Base-by-base conservation (phyloP, 2,797 vertebrate genomes). In the Acipenser transmontanus region DNA sequence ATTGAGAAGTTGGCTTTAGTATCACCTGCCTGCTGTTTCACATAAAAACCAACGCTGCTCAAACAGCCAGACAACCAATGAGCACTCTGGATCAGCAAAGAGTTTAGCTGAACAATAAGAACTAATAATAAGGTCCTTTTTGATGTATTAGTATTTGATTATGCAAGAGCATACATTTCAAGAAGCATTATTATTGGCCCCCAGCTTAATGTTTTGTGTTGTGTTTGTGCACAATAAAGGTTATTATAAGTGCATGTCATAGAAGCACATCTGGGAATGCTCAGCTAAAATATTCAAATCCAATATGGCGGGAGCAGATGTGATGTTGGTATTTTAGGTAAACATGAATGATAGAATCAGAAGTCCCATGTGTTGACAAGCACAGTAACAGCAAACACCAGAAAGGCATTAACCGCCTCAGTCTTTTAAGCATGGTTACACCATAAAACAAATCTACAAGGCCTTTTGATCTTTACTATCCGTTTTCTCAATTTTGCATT, bases 291-390 rank as follows among this genome's bases (percentile, higher is more conserved):
- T 81, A 78, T 80, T 82, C 74, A 74, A 69, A 75, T 82, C 80
- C 82, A 81, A 79, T 82, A 80, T 85, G 84, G 79, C 71, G 66
- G 79, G 80, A 85, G 70, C 89, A 92, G 88, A 86, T 92, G 89
- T 78, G 82, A 71, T 66, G 70, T 73, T 79, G 79, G 78, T 81
- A 80, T 76, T 72, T 71, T 17, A 74, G 63, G 68, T 74, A 72
- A 75, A 79, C 50, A 68, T 80, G 77, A 82, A 74, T 69, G 76
- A 82, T 83, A 75, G 78, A 77, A 77, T 72, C 72, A 78, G 76
- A 85, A 82, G 78, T 75, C 76, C 80, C 85, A 80, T 86, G 79
- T 86, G 87, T 73, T 82, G 72, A 76, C 78, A 73, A 49, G 65
- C 12, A 73, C 72, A 79, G 72, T 68, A 75, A 73, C 66, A 76